phyloP scores from a whole-genome alignment of 1,140 invertebrate genomes.

The Planococcus citri region DNA sequence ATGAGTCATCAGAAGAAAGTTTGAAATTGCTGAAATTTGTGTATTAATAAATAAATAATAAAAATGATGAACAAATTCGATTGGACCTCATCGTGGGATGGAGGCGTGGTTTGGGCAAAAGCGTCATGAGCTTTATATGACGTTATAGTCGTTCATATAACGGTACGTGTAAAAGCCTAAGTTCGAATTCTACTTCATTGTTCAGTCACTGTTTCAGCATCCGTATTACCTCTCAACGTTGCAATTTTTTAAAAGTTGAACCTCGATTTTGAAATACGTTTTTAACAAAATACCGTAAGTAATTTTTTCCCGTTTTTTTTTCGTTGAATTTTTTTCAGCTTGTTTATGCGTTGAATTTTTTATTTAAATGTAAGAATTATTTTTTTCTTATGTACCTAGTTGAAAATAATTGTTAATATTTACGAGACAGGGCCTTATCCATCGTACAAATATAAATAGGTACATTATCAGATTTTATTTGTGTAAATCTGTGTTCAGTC shows the following conservation, averaged over 20 bases:
- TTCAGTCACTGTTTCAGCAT: conserved; percentile 2
- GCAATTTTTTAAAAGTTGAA: background rate
- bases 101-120: background rate
- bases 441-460: too few relatives aligned
- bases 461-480: too few relatives aligned
- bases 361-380: too few relatives aligned
- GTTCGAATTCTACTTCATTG: background rate
- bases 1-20: background rate
- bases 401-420: too few relatives aligned
- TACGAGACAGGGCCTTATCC: too few relatives aligned
- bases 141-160: conserved; percentile 1
- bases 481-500: too few relatives aligned
- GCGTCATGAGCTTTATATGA: conserved; percentile 2
- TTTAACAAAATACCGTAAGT: background rate
- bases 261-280: background rate
- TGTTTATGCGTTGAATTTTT: too few relatives aligned
- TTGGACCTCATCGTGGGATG: background rate
- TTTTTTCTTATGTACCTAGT: too few relatives aligned
- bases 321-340: too few relatives aligned
- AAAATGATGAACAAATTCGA: background rate
- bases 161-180: conserved; percentile 2
- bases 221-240: background rate
- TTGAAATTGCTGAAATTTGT: background rate
- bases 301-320: background rate
- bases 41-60: background rate